Percentiles rank a stretch among this genome's conserved stretches.
Evolutionary conservation across 1,140 invertebrate species (phyloP).

Genomic region (Magallana angulata): DNA sequence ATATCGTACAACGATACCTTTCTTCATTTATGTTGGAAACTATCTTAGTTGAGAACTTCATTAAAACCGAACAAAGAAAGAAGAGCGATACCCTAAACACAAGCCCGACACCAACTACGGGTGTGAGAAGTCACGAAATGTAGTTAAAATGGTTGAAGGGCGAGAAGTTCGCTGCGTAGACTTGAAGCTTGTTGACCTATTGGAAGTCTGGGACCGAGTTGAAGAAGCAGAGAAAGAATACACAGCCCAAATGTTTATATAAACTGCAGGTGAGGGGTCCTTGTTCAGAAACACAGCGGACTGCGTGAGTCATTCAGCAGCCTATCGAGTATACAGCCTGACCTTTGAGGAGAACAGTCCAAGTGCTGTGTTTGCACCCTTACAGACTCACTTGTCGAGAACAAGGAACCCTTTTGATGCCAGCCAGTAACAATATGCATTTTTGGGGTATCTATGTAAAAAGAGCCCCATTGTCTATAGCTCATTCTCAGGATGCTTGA

Average conservation of each 20-base stretch:
- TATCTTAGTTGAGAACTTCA: slow-evolving; percentile 20
- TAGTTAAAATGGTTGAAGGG: not conserved
- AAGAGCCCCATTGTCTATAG: slow-evolving; percentile 12
- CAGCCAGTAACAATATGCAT: not conserved
- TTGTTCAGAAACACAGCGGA: not conserved
- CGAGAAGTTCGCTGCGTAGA: not conserved
- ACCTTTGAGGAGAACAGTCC: not conserved
- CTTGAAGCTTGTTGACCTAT: not conserved
- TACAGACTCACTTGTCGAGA: not conserved
- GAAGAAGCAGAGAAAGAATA: slow-evolving; percentile 14
- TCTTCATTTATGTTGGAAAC: not conserved
- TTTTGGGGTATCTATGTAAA: slow-evolving; percentile 16
- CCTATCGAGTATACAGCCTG: not conserved
- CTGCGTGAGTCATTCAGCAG: not conserved
- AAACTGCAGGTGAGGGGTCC: slow-evolving; percentile 11
- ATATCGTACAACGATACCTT: not conserved
- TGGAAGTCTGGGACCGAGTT: not conserved
- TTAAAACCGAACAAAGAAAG: not conserved
- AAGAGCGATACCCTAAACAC: not conserved
- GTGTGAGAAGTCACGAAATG: not conserved
- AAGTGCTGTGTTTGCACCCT: not conserved
- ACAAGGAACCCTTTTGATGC: slow-evolving; percentile 21
- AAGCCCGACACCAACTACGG: not conserved
- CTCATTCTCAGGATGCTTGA: not conserved
- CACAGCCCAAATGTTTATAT: slow-evolving; percentile 25